A percentile compares a stretch with the other conserved stretches of the same genome.
Conservation (phyloP, 2,797 vertebrate species). For the Hirundo rustica region DNA sequence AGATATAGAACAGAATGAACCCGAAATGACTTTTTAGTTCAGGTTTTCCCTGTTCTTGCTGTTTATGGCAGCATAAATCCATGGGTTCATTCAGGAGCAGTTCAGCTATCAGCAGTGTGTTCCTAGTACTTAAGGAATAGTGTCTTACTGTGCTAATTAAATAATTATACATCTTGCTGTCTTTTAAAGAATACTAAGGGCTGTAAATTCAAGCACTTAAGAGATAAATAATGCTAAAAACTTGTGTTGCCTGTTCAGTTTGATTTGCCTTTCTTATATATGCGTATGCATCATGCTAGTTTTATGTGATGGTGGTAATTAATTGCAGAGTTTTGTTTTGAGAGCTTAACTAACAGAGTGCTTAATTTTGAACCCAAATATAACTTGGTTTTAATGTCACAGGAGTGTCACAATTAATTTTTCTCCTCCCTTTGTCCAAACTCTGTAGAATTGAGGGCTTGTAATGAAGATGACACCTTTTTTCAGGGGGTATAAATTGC, state of each 20-base stretch:
- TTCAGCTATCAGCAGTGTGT: not conserved
- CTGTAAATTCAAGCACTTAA: not conserved
- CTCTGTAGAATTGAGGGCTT: not conserved
- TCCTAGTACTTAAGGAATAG: not conserved
- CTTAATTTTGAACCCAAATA: slow-evolving; percentile 2
- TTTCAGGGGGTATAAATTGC: not conserved
- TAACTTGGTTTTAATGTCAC: not conserved
- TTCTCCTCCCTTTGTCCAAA: not conserved
- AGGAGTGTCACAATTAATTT: not conserved
- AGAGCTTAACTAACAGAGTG: not conserved
- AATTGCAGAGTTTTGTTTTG: slow-evolving; percentile 7
- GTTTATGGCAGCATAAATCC: not conserved
- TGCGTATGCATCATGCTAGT: not conserved
- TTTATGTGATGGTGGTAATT: slow-evolving; percentile 36
- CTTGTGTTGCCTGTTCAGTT: not conserved
- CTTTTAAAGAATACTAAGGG: slow-evolving; percentile 6
- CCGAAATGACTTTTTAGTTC: not conserved
- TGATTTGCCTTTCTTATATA: slow-evolving; percentile 21
- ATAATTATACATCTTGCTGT: not conserved
- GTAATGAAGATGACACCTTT: not conserved
- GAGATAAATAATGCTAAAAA: not conserved
- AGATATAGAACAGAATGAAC: not conserved
- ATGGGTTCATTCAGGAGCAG: not conserved
- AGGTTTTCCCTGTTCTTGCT: slow-evolving; percentile 11
- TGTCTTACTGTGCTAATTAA: not conserved